Evolutionary conservation across 2,888 invertebrate genomes (phyloP), one percentile per base, ranked within the genome.

Genomic region (Cyclophora punctaria): DNA sequence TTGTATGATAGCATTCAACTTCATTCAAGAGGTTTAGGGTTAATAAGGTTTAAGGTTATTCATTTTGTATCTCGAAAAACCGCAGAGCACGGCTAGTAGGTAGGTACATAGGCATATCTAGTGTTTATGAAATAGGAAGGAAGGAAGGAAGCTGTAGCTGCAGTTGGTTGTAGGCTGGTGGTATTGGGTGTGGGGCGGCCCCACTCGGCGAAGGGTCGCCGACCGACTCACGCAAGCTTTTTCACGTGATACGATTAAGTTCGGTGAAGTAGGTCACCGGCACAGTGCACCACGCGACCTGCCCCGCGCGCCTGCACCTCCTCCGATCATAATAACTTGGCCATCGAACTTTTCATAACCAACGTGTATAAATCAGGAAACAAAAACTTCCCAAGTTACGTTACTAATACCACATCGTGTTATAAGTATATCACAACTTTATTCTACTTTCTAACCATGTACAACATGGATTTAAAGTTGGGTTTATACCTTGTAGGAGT

Each of bases 241-340:
- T 76, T 77, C 79, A 79, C 79, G 80, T 78, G 79, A 76, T 78
- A 71, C 80, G 79, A 80, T 81, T 80, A 78, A 62, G 67, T 63
- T 62, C 60, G 60, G 64, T 37, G 62, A 83, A 80, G 69, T 83
- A 70, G 83, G 83, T 83, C 81, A 83, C 55, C 75, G 69, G 81
- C 67, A 59, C 78, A 66, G 59, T 65, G 72, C 71, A 72, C 73
- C 73, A 63, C 67, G 51, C 58, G 59, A 62, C 67, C 58, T 51
- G 53, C 62, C 52, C 59, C 62, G 50, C 50, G 50, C 50, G 48
- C 58, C 58, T 58, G 49, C 49, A 53, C 60, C 61, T 57, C 54
- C 53, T 46, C 47, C 37, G 4, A 37, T 37, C 37, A 37, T 37
- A 37, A 4, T 37, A 37, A 4, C 37, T 37, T 5, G 5, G 5